These are phyloP conservation scores for Amphimallon solstitiale DNA, from an alignment of 2,888 invertebrate genomes.

Conservation along the genomic window DNA sequence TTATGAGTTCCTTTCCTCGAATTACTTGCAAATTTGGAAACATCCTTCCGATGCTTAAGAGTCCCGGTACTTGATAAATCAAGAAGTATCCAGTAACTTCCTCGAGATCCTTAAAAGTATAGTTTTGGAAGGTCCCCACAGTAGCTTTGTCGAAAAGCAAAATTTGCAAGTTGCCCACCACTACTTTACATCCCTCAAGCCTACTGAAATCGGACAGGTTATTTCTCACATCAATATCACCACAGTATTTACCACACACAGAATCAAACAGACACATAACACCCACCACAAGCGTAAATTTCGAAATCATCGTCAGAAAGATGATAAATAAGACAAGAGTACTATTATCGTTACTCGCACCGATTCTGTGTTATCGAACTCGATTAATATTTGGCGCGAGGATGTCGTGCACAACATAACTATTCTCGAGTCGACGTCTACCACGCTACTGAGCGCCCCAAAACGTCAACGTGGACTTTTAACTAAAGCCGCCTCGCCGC, in stretches of 20 bases:
- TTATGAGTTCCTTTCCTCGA: conserved; percentile 77
- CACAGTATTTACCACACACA: conserved; percentile 64
- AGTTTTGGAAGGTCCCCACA: conserved; percentile 45
- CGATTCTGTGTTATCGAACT: background rate
- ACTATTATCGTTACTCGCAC: background rate
- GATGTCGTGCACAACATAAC: conserved; percentile 1
- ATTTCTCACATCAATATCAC: conserved; percentile 69
- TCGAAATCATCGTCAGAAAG: background rate
- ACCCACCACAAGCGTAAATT: background rate
- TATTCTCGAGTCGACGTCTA: background rate
- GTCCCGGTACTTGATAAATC: conserved; percentile 75
- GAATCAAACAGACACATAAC: background rate
- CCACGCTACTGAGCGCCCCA: conserved; percentile 16
- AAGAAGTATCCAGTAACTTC: conserved; percentile 88
- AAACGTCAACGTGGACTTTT: conserved; percentile 13
- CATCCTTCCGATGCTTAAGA: conserved; percentile 74
- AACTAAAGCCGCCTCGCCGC: conserved; percentile 18
- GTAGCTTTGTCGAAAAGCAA: conserved; percentile 69
- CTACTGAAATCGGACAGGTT: conserved; percentile 59
- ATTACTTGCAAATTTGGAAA: conserved; percentile 90
- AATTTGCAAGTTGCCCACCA: conserved; percentile 82
- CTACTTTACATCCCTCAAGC: conserved; percentile 74
- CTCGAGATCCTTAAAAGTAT: conserved; percentile 75
- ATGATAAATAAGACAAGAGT: background rate
- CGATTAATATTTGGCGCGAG: conserved; percentile 13